phyloP scores from a whole-genome alignment of 2,113 vertebrate species.

The Cochlearius cochlearius region DNA sequence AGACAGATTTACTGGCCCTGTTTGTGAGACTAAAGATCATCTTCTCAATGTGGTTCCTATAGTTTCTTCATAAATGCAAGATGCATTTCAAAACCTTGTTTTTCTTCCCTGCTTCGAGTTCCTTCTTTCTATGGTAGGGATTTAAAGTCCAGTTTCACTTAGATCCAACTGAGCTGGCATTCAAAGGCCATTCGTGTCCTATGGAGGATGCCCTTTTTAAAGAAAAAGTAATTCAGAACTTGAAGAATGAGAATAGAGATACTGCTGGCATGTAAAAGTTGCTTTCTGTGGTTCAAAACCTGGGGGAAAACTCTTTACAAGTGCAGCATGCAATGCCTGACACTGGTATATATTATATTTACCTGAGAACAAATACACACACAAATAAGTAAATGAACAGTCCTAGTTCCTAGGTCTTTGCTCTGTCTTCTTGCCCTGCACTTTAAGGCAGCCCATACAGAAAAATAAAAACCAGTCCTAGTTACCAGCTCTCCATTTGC shows the following conservation, averaged over 20 bases:
- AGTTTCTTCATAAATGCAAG: neutral
- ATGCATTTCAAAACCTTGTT: conserved; percentile 39
- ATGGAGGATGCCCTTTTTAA: conserved; percentile 4
- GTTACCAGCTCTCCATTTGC: conserved; percentile 10
- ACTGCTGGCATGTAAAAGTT: neutral
- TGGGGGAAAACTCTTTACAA: conserved; percentile 11
- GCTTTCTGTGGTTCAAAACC: neutral
- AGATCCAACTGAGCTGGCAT: conserved; percentile 8
- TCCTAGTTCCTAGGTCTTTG: neutral
- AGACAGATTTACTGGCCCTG: conserved; percentile 18
- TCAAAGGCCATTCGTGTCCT: conserved; percentile 3
- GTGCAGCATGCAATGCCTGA: neutral
- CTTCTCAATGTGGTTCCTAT: neutral
- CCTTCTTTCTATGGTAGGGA: conserved; percentile 1
- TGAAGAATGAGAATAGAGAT: conserved; percentile 32
- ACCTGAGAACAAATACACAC: neutral
- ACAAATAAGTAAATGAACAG: neutral
- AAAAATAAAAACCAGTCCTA: conserved; percentile 6
- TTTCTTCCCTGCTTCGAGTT: conserved; percentile 32
- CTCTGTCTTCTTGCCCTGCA: neutral
- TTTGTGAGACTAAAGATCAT: conserved; percentile 41
- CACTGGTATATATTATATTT: neutral
- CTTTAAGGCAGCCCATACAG: neutral
- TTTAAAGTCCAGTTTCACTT: conserved; percentile 27
- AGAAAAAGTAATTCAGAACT: neutral